phyloP scores from a whole-genome alignment of 2,888 invertebrate species.

The Lordiphosa fenestrarum region DNA sequence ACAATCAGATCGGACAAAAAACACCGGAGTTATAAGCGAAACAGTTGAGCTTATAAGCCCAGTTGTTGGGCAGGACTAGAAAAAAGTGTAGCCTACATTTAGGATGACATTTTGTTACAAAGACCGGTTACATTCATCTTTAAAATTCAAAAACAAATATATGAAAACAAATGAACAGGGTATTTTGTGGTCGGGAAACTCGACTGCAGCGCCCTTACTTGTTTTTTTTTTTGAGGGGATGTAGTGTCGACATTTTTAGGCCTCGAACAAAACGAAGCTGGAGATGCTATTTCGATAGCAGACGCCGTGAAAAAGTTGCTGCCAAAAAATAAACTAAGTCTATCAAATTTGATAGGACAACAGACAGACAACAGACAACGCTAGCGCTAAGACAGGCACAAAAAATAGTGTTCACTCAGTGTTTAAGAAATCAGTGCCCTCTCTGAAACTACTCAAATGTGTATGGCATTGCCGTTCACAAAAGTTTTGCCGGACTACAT shows the following conservation, averaged over 20 bases:
- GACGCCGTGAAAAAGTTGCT: conserved; percentile 1
- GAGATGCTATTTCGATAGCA: conserved; percentile 3
- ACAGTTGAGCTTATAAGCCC: too few relatives aligned
- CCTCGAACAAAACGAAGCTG: neutral
- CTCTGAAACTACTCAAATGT: conserved; percentile 22
- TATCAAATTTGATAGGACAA: conserved; percentile 2
- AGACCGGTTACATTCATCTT: too few relatives aligned
- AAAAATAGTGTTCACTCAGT: conserved; percentile 6
- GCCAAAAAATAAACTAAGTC: neutral
- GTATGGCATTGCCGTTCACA: conserved; percentile 26
- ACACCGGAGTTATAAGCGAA: too few relatives aligned
- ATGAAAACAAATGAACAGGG: too few relatives aligned
- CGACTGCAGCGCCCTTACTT: too few relatives aligned
- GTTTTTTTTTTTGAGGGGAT: too few relatives aligned
- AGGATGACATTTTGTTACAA: too few relatives aligned
- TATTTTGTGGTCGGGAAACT: too few relatives aligned
- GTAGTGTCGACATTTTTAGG: neutral
- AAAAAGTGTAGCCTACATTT: too few relatives aligned
- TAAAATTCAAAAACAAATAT: too few relatives aligned
- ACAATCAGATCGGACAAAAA: too few relatives aligned
- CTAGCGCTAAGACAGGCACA: conserved; percentile 5
- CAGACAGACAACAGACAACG: conserved; percentile 4
- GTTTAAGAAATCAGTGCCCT: conserved; percentile 5
- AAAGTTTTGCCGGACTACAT: conserved; percentile 12
- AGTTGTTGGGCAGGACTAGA: too few relatives aligned